Conservation (phyloP, 2,888 invertebrate genomes). For the Geotrupes spiniger region DNA sequence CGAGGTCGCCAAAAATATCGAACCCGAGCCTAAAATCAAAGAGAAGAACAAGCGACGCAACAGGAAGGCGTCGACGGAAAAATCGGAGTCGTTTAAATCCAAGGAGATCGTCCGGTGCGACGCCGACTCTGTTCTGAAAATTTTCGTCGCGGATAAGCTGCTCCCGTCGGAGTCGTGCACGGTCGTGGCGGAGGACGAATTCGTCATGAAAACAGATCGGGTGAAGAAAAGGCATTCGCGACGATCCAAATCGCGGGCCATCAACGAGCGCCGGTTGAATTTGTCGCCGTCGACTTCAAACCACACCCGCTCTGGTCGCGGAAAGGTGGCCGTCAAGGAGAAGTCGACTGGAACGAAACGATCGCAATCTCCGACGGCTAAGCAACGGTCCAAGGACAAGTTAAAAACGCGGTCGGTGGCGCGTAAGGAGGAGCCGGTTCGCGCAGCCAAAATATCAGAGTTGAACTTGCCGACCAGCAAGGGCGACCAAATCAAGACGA, state of each 20-base stretch:
- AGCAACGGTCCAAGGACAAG: too few relatives aligned
- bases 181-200: slow-evolving; percentile 10
- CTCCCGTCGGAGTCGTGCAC: slow-evolving; percentile 12
- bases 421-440: too few relatives aligned
- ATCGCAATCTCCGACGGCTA: slow-evolving; percentile 9
- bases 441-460: too few relatives aligned
- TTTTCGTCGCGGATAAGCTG: slow-evolving; percentile 12
- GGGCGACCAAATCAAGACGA: too few relatives aligned
- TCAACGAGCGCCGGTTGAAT: too few relatives aligned
- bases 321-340: too few relatives aligned
- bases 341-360: too few relatives aligned
- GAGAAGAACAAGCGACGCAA: background rate
- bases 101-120: background rate
- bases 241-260: background rate
- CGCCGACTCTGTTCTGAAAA: slow-evolving; percentile 11
- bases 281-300: too few relatives aligned
- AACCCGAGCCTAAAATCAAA: too few relatives aligned
- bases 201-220: background rate
- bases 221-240: background rate
- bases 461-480: too few relatives aligned
- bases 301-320: background rate
- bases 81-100: background rate
- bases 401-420: too few relatives aligned
- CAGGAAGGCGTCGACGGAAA: background rate
- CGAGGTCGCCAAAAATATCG: too few relatives aligned